Evolutionary conservation across 2,888 invertebrate species (phyloP).

Genomic region (Chaitophorus viminalis): DNA sequence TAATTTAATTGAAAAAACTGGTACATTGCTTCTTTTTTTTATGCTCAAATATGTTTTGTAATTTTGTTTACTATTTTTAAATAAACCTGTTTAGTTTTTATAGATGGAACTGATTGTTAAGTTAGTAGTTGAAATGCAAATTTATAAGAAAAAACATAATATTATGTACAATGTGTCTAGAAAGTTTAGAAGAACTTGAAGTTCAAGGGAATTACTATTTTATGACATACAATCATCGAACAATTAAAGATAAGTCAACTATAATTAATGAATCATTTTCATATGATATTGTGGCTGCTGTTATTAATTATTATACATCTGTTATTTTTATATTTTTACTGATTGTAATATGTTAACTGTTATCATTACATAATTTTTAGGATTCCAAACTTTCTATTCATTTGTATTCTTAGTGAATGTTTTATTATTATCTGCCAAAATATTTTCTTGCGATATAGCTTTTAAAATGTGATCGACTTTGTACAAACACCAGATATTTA

Average conservation of each 20-base stretch:
- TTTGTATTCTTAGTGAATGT: neutral
- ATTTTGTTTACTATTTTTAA: slow-evolving; percentile 11
- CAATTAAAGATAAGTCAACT: neutral
- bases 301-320: too few relatives aligned
- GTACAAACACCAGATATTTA: neutral
- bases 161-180: neutral
- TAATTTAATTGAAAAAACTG: neutral
- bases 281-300: neutral
- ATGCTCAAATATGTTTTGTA: slow-evolving; percentile 9
- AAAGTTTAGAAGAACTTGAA: neutral
- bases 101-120: neutral
- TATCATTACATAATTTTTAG: neutral
- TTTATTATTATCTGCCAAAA: neutral
- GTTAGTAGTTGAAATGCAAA: neutral
- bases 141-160: neutral
- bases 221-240: neutral
- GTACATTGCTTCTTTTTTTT: slow-evolving; percentile 3
- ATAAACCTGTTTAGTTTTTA: neutral
- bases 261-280: neutral
- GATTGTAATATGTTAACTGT: neutral
- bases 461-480: neutral
- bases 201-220: neutral
- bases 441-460: neutral
- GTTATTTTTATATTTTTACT: neutral
- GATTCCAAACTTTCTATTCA: neutral